Percentiles rank a stretch among this genome's conserved stretches.
phyloP scores from a whole-genome alignment of 2,888 invertebrate species.

The Asteroscopus sphinx region DNA sequence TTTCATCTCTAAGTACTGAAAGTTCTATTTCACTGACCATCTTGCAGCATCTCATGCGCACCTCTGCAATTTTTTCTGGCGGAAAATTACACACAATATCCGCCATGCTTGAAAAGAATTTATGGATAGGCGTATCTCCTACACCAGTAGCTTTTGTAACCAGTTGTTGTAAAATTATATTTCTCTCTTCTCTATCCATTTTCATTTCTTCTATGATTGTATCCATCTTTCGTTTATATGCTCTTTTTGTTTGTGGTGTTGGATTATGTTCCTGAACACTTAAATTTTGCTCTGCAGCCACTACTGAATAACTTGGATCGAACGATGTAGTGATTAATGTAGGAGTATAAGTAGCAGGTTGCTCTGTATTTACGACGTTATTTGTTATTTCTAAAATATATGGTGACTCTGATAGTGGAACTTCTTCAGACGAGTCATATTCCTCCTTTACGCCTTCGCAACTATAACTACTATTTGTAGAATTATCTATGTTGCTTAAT shows the following conservation, averaged over 20 bases:
- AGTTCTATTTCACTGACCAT: slow-evolving; percentile 37
- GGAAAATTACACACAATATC: slow-evolving; percentile 40
- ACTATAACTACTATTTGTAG: slow-evolving; percentile 1
- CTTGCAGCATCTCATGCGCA: slow-evolving; percentile 29
- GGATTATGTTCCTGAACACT: neutral
- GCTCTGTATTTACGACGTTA: slow-evolving; percentile 1
- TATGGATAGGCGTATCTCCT: slow-evolving; percentile 25
- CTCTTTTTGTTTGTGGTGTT: slow-evolving; percentile 17
- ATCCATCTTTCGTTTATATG: slow-evolving; percentile 35
- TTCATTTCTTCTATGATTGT: slow-evolving; percentile 37
- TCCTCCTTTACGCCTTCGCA: slow-evolving; percentile 28
- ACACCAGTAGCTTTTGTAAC: slow-evolving; percentile 19
- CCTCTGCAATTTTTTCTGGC: slow-evolving; percentile 39
- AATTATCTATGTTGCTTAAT: slow-evolving; percentile 2
- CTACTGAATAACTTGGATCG: slow-evolving; percentile 8
- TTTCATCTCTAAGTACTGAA: slow-evolving; percentile 16
- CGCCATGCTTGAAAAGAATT: slow-evolving; percentile 42
- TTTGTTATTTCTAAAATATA: slow-evolving; percentile 3
- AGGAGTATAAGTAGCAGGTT: slow-evolving; percentile 2
- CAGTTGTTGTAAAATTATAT: slow-evolving; percentile 30
- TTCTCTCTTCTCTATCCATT: slow-evolving; percentile 36
- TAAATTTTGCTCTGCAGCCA: neutral
- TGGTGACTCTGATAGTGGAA: slow-evolving; percentile 23
- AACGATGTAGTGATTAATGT: slow-evolving; percentile 3
- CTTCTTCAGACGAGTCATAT: slow-evolving; percentile 33